A percentile compares a stretch with the other conserved stretches of the same genome.
Conservation (phyloP, 2,888 invertebrate species). For the Ethmia dodecea region DNA sequence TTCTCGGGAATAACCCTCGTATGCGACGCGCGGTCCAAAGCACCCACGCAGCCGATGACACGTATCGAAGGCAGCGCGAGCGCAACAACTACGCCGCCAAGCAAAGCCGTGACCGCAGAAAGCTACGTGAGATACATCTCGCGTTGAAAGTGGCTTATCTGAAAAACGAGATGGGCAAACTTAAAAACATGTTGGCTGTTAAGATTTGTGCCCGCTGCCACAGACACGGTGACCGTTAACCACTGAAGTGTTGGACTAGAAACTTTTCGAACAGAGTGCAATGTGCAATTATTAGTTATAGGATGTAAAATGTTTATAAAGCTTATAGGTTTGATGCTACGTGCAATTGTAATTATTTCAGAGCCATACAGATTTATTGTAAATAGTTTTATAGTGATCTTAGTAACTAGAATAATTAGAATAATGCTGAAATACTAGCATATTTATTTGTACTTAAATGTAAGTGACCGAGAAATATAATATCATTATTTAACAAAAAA, state of each 20-base stretch:
- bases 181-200: conserved; percentile 35
- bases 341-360: too few relatives aligned
- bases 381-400: too few relatives aligned
- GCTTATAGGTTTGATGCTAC: too few relatives aligned
- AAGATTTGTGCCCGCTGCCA: conserved; percentile 31
- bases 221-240: neutral
- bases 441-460: too few relatives aligned
- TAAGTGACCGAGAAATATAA: too few relatives aligned
- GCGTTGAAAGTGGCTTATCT: conserved; percentile 92
- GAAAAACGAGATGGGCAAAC: conserved; percentile 37
- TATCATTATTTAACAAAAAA: too few relatives aligned
- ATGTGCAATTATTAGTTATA: neutral
- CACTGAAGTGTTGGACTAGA: too few relatives aligned
- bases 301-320: neutral
- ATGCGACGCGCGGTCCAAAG: conserved; percentile 77
- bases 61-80: conserved; percentile 91
- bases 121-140: conserved; percentile 94
- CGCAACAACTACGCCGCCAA: conserved; percentile 98
- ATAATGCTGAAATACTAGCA: too few relatives aligned
- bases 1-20: conserved; percentile 78
- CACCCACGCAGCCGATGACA: conserved; percentile 79
- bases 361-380: too few relatives aligned
- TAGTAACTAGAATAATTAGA: too few relatives aligned
- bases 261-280: too few relatives aligned
- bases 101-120: conserved; percentile 91